A percentile compares a stretch with the other conserved stretches of the same genome.
Conservation (phyloP, 2,797 vertebrate genomes). For the Psittacula derbiana region DNA sequence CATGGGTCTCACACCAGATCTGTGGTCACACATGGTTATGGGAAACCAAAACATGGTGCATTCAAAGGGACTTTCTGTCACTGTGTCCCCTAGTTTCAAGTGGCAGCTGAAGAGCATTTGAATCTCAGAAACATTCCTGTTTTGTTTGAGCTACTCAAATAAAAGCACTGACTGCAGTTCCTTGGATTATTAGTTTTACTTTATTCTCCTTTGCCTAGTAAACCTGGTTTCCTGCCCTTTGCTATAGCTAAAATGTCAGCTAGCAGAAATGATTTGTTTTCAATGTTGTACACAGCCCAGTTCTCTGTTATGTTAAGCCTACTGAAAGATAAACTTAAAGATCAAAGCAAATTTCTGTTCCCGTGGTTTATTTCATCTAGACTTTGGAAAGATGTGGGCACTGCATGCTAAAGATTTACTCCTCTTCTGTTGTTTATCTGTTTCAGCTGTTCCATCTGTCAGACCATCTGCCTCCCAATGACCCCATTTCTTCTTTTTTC, state of each 20-base stretch:
- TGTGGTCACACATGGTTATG: neutral
- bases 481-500: constrained; percentile 32
- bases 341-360: constrained; percentile 47
- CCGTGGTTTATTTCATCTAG: constrained; percentile 23
- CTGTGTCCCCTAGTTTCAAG: neutral
- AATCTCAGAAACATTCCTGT: neutral
- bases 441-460: constrained; percentile 55
- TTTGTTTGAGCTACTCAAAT: neutral
- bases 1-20: neutral
- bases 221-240: neutral
- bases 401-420: constrained; percentile 8
- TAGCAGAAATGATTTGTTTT: constrained; percentile 8
- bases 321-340: constrained; percentile 30
- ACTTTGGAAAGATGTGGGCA: neutral
- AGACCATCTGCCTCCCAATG: constrained; percentile 60
- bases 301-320: neutral
- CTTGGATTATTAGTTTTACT: constrained; percentile 2
- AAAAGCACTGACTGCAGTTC: neutral
- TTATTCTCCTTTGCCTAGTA: neutral
- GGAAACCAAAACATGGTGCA: neutral
- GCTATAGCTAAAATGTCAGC: neutral
- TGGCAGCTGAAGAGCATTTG: neutral
- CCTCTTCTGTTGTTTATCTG: constrained; percentile 42
- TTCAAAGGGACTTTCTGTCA: neutral
- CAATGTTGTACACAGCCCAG: neutral